phyloP scores from a whole-genome alignment of 2,113 vertebrate genomes.

The Thunnus thynnus region DNA sequence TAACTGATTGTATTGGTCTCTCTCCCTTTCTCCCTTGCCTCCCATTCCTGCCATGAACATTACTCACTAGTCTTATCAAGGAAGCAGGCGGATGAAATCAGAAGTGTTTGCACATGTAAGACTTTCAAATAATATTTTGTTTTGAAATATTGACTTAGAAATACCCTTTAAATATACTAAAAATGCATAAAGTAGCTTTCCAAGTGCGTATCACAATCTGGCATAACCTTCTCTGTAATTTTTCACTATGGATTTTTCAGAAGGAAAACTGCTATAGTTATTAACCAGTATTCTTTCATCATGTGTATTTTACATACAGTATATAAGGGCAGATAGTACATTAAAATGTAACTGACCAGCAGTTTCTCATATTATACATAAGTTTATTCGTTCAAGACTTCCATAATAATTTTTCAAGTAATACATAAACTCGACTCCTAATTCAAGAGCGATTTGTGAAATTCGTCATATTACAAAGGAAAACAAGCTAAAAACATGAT shows the following conservation, averaged over 20 bases:
- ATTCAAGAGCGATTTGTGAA: not conserved
- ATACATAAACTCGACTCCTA: not conserved
- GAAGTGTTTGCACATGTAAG: not conserved
- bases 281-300: not conserved
- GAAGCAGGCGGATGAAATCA: slow-evolving; percentile 2
- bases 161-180: not conserved
- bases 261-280: not conserved
- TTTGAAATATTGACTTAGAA: slow-evolving; percentile 5
- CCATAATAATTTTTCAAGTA: not conserved
- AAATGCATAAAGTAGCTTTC: not conserved
- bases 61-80: not conserved
- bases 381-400: no score
- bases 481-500: not conserved
- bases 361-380: not conserved
- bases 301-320: not conserved
- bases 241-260: not conserved
- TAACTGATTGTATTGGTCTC: not conserved
- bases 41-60: not conserved
- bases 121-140: slow-evolving; percentile 3
- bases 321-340: not conserved
- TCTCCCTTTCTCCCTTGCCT: no score
- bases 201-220: not conserved
- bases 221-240: not conserved
- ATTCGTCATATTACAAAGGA: not conserved
- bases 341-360: not conserved